Conservation (phyloP, 2,888 invertebrate species). For the Oscheius sp. region DNA sequence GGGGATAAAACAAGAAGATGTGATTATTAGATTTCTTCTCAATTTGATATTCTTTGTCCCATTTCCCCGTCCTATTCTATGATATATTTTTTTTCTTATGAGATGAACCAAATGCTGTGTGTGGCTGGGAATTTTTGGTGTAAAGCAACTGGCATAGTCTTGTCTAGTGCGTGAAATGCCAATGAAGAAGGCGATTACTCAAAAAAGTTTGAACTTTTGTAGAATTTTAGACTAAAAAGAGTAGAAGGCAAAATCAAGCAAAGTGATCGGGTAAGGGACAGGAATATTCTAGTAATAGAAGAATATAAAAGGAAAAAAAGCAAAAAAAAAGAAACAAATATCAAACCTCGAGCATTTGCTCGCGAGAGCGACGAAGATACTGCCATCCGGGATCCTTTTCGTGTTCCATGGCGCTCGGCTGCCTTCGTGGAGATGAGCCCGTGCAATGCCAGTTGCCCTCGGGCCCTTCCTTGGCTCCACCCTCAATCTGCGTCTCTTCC, state of each 20-base stretch:
- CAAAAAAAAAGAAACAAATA: background rate
- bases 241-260: background rate
- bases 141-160: too few relatives aligned
- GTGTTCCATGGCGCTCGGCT: constrained; percentile 28
- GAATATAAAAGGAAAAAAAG: constrained; percentile 5
- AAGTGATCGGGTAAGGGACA: background rate
- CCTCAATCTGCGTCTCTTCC: constrained; percentile 24
- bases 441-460: constrained; percentile 36
- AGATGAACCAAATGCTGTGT: too few relatives aligned
- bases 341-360: constrained; percentile 67
- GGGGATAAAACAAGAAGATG: too few relatives aligned
- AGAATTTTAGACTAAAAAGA: too few relatives aligned
- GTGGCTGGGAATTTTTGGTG: too few relatives aligned
- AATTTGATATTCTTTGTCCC: too few relatives aligned
- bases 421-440: constrained; percentile 33
- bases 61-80: too few relatives aligned
- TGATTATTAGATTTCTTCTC: too few relatives aligned
- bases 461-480: constrained; percentile 24
- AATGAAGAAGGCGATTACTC: too few relatives aligned
- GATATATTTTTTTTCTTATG: too few relatives aligned
- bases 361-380: constrained; percentile 69
- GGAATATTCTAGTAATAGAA: background rate
- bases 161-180: too few relatives aligned
- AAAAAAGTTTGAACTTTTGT: too few relatives aligned
- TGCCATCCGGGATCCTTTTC: constrained; percentile 62